Evolutionary conservation across 2,888 invertebrate genomes (phyloP).

Genomic region (Agrilus biguttatus): DNA sequence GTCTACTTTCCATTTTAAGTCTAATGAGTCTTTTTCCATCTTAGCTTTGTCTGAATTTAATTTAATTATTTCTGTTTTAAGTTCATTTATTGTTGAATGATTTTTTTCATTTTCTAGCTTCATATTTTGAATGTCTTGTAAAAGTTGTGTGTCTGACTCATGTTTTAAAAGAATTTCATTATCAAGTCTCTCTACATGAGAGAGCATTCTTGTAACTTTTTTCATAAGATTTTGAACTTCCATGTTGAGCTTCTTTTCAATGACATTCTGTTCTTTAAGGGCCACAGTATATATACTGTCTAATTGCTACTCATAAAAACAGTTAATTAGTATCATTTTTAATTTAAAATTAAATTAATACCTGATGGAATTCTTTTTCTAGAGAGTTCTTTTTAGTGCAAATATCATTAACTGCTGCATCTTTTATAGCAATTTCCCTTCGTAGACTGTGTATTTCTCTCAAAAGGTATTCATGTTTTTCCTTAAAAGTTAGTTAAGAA

Average conservation of each 20-base stretch:
- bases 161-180: slow-evolving; percentile 16
- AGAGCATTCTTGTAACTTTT: slow-evolving; percentile 15
- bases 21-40: slow-evolving; percentile 6
- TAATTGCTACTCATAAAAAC: too few relatives aligned
- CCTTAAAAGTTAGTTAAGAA: not conserved
- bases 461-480: too few relatives aligned
- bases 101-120: slow-evolving; percentile 19
- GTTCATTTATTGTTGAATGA: slow-evolving; percentile 15
- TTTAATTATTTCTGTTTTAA: slow-evolving; percentile 19
- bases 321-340: not conserved
- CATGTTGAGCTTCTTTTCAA: not conserved
- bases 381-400: slow-evolving; percentile 11
- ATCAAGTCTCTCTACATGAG: slow-evolving; percentile 18
- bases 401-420: slow-evolving; percentile 14
- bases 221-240: slow-evolving; percentile 10
- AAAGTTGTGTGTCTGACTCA: slow-evolving; percentile 14
- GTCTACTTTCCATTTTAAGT: slow-evolving; percentile 9
- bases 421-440: slow-evolving; percentile 12
- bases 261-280: too few relatives aligned
- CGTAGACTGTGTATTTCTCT: too few relatives aligned
- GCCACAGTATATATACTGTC: too few relatives aligned
- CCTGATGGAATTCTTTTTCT: slow-evolving; percentile 15
- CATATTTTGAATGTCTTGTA: slow-evolving; percentile 20
- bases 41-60: slow-evolving; percentile 10
- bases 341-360: slow-evolving; percentile 4